Percentiles rank a stretch among this genome's conserved stretches.
Conservation (phyloP, 2,113 vertebrate genomes). For the Gopherus flavomarginatus region DNA sequence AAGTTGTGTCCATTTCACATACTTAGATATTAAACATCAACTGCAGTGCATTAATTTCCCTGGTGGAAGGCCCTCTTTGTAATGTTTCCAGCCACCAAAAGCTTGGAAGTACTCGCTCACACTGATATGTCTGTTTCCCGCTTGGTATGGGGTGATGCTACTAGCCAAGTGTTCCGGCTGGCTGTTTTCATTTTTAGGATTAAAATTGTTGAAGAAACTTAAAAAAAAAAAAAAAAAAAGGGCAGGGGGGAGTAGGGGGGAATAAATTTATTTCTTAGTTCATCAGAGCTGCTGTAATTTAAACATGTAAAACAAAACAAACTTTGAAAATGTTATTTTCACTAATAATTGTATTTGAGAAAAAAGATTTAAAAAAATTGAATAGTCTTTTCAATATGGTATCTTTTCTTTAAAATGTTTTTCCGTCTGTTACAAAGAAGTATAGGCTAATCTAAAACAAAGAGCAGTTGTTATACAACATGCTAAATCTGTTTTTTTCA, state of each 20-base stretch:
- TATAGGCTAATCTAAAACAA: neutral
- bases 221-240: neutral
- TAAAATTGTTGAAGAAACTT: neutral
- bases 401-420: neutral
- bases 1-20: neutral
- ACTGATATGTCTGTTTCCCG: neutral
- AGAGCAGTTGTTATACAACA: neutral
- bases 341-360: neutral
- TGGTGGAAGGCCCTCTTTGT: neutral
- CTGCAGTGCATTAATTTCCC: neutral
- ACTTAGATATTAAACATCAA: accelerated
- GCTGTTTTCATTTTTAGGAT: neutral
- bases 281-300: neutral
- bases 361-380: neutral
- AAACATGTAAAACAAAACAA: neutral
- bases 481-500: neutral
- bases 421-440: neutral
- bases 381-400: neutral
- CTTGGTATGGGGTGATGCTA: neutral
- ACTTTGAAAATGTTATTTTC: neutral
- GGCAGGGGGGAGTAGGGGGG: no score
- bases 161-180: neutral
- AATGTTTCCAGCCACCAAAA: neutral
- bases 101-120: neutral
- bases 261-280: neutral